Conservation (phyloP, 2,113 vertebrate species). For the Limnothrissa miodon region DNA sequence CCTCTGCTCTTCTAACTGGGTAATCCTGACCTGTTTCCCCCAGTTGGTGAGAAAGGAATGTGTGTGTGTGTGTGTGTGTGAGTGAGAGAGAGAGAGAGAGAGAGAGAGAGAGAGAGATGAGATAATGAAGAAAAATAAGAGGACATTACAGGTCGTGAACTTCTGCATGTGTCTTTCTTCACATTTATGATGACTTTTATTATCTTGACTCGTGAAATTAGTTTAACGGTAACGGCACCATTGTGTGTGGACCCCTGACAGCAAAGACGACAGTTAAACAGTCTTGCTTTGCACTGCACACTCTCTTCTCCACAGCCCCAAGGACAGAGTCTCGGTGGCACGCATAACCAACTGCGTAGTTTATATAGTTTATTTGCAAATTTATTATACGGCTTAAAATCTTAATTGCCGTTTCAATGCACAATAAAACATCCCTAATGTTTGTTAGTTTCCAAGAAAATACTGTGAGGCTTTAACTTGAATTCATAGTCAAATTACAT, state of each 20-base stretch:
- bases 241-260: background rate
- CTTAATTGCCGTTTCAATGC: background rate
- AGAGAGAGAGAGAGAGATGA: conserved; percentile 22
- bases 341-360: background rate
- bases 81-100: conserved; percentile 11
- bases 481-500: background rate
- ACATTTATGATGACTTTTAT: background rate
- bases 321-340: background rate
- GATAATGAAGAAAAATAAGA: conserved; percentile 4
- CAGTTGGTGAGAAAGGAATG: background rate
- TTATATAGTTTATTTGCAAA: background rate
- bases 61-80: background rate
- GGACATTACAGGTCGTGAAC: conserved; percentile 19
- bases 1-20: background rate
- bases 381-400: background rate
- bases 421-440: conserved; percentile 1
- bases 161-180: conserved; percentile 22
- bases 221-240: background rate
- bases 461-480: background rate
- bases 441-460: background rate
- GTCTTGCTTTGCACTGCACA: background rate
- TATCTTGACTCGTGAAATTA: background rate
- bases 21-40: conserved; percentile 13
- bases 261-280: background rate
- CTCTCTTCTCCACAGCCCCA: background rate